Evolutionary conservation across 2,797 vertebrate species (phyloP).

Genomic region (Varecia variegata): DNA sequence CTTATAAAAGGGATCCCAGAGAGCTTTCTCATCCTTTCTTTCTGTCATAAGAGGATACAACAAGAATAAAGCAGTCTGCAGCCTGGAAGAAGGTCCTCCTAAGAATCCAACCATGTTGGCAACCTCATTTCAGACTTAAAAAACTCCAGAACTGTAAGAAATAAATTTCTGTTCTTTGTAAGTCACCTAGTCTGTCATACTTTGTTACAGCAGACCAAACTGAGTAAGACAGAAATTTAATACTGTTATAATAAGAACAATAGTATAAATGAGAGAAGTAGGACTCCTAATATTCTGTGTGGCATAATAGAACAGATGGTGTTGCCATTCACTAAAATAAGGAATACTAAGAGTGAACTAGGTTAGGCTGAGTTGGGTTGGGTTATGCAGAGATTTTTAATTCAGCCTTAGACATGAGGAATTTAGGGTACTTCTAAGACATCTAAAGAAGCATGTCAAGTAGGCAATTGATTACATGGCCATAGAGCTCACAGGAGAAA

Average conservation of each 20-base stretch:
- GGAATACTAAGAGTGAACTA: not conserved
- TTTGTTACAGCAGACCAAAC: not conserved
- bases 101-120: not conserved
- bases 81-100: not conserved
- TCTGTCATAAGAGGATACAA: not conserved
- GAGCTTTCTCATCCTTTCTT: not conserved
- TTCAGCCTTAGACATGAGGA: not conserved
- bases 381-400: not conserved
- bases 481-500: not conserved
- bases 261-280: not conserved
- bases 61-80: not conserved
- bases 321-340: not conserved
- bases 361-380: not conserved
- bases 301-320: not conserved
- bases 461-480: not conserved
- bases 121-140: not conserved
- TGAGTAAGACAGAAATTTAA: not conserved
- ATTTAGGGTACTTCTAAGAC: not conserved
- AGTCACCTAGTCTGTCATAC: not conserved
- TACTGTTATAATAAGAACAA: not conserved
- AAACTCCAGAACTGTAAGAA: not conserved
- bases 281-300: not conserved
- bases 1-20: not conserved
- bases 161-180: not conserved
- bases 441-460: not conserved